phyloP scores from a whole-genome alignment of 2,888 invertebrate genomes.

The Agonopterix subpropinquella region DNA sequence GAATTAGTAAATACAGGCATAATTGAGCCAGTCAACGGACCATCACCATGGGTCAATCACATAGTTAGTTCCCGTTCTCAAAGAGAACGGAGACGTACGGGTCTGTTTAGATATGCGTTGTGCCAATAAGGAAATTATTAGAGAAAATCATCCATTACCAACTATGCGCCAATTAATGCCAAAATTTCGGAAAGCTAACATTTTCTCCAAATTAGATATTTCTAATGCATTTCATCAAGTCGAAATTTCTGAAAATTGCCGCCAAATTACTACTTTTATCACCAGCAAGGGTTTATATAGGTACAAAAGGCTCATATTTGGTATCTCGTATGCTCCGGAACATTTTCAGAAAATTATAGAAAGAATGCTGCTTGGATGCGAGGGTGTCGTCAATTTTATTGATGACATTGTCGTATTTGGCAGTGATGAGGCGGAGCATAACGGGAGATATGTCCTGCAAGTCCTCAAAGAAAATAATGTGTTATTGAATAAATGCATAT shows the following conservation, averaged over 20 bases:
- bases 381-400: slow-evolving; percentile 21
- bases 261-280: slow-evolving; percentile 18
- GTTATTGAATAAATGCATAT: slow-evolving; percentile 16
- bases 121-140: too few relatives aligned
- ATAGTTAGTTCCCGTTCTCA: too few relatives aligned
- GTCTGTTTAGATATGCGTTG: too few relatives aligned
- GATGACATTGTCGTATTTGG: slow-evolving; percentile 23
- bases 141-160: too few relatives aligned
- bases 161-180: too few relatives aligned
- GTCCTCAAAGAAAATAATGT: slow-evolving; percentile 15
- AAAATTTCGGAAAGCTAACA: too few relatives aligned
- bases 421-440: slow-evolving; percentile 10
- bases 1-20: too few relatives aligned
- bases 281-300: slow-evolving; percentile 16
- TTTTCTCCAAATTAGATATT: too few relatives aligned
- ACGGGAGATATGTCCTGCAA: slow-evolving; percentile 11
- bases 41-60: too few relatives aligned
- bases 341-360: slow-evolving; percentile 22
- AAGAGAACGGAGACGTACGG: too few relatives aligned
- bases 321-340: slow-evolving; percentile 35
- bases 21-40: too few relatives aligned
- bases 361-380: slow-evolving; percentile 15
- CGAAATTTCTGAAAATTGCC: slow-evolving; percentile 8
- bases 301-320: slow-evolving; percentile 36
- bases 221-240: slow-evolving; percentile 16